Evolutionary conservation across 2,113 vertebrate genomes (phyloP).

Genomic region (Choloepus hoffmanni): DNA sequence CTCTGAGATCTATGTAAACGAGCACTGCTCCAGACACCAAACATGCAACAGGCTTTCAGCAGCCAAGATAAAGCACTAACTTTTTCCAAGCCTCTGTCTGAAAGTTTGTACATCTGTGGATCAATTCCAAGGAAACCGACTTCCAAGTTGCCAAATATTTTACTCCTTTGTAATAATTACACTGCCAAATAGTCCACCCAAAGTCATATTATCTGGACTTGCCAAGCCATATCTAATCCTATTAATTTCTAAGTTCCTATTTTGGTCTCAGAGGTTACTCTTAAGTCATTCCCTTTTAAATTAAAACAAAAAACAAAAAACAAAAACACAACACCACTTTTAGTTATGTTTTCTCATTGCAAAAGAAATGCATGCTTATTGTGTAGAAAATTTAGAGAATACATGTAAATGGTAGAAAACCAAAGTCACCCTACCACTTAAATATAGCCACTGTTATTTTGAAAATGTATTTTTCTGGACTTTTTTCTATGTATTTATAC

Average conservation of each 20-base stretch:
- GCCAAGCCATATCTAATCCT: not conserved
- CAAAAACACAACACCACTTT: not conserved
- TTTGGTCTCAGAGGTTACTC: not conserved
- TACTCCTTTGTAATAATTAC: constrained; percentile 40
- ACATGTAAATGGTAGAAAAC: constrained; percentile 1
- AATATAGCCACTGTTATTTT: not conserved
- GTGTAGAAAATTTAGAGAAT: constrained; percentile 14
- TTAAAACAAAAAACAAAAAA: not conserved
- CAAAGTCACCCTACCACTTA: not conserved
- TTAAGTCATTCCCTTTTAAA: constrained; percentile 41
- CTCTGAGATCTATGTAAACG: not conserved
- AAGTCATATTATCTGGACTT: constrained; percentile 10
- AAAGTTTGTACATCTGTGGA: not conserved
- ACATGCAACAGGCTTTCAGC: not conserved
- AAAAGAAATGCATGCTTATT: constrained; percentile 16
- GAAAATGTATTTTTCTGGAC: not conserved
- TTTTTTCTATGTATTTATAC: constrained; percentile 3
- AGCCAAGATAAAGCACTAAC: not conserved
- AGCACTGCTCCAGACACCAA: not conserved
- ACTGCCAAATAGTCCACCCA: not conserved
- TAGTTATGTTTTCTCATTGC: constrained; percentile 16
- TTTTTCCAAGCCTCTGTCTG: not conserved
- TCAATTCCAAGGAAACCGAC: not conserved
- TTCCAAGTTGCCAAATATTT: constrained; percentile 42
- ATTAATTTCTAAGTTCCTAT: constrained; percentile 27